A percentile compares a stretch with the other conserved stretches of the same genome.
Conservation (phyloP, 2,113 vertebrate species). For the Neodontobutis hainanensis region DNA sequence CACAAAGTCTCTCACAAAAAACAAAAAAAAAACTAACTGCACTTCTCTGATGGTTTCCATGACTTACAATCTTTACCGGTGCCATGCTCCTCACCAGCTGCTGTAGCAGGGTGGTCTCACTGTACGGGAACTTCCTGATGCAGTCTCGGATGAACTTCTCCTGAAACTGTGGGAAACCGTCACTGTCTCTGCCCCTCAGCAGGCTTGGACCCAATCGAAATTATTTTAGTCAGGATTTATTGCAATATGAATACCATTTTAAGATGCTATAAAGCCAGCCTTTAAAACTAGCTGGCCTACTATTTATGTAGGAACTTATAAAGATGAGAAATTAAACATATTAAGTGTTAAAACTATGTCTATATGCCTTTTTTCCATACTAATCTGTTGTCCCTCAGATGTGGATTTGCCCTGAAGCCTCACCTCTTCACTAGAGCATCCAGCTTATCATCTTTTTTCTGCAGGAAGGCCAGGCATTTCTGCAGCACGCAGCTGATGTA, state of each 20-base stretch:
- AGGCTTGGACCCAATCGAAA: slow-evolving; percentile 73
- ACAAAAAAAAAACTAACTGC: not conserved
- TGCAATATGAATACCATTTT: too few relatives aligned
- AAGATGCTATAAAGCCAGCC: too few relatives aligned
- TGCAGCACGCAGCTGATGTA: slow-evolving; percentile 91
- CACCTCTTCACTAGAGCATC: slow-evolving; percentile 89
- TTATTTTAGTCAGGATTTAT: not conserved
- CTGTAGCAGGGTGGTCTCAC: slow-evolving; percentile 91
- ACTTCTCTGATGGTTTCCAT: slow-evolving; percentile 17
- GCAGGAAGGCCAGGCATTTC: slow-evolving; percentile 83
- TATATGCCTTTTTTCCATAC: too few relatives aligned
- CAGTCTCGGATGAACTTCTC: slow-evolving; percentile 92
- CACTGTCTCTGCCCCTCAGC: slow-evolving; percentile 87
- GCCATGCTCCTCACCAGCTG: slow-evolving; percentile 93
- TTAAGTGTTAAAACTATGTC: too few relatives aligned
- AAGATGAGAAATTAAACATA: too few relatives aligned
- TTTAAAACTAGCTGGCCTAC: too few relatives aligned
- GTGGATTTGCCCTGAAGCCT: too few relatives aligned
- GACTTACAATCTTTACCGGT: slow-evolving; percentile 91
- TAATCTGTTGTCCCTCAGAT: too few relatives aligned
- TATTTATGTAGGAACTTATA: too few relatives aligned
- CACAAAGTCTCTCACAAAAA: not conserved
- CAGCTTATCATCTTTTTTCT: slow-evolving; percentile 85
- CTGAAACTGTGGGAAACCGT: slow-evolving; percentile 90
- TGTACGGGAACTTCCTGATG: slow-evolving; percentile 92